Evolutionary conservation across 92 coral and sea anemone species (phyloP).

Genomic region (Plumapathes pennacea): DNA sequence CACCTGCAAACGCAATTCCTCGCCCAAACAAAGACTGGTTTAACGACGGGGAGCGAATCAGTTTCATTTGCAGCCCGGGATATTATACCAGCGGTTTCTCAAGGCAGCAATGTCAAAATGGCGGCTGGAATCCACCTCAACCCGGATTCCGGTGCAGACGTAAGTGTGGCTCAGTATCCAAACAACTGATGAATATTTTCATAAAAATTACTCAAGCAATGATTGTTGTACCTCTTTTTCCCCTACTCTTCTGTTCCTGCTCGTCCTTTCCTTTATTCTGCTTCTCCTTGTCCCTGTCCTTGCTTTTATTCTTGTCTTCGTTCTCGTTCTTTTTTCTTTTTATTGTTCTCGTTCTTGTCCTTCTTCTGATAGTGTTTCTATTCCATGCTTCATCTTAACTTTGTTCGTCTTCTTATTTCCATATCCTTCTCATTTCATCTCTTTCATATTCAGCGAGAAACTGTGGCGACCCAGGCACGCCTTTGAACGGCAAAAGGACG

Average conservation of each 20-base stretch:
- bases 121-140: slow-evolving; percentile 6
- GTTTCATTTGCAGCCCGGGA: slow-evolving; percentile 5
- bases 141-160: not conserved
- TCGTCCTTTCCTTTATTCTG: not conserved
- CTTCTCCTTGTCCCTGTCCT: not conserved
- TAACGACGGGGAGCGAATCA: slow-evolving; percentile 1
- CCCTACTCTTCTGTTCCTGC: not conserved
- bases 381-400: too few relatives aligned
- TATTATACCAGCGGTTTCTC: slow-evolving; percentile 3
- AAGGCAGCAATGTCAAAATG: slow-evolving; percentile 2
- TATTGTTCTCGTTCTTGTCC: not conserved
- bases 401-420: too few relatives aligned
- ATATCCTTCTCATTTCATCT: not conserved
- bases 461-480: slow-evolving; percentile 75
- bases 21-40: slow-evolving; percentile 9
- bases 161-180: slow-evolving; percentile 6
- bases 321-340: not conserved
- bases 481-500: slow-evolving; percentile 37
- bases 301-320: not conserved
- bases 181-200: too few relatives aligned
- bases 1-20: slow-evolving; percentile 3
- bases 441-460: slow-evolving; percentile 30
- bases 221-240: not conserved
- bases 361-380: too few relatives aligned
- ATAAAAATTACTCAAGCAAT: too few relatives aligned